Conservation (phyloP, 2,888 invertebrate species). For the Pachymerium ferrugineum region DNA sequence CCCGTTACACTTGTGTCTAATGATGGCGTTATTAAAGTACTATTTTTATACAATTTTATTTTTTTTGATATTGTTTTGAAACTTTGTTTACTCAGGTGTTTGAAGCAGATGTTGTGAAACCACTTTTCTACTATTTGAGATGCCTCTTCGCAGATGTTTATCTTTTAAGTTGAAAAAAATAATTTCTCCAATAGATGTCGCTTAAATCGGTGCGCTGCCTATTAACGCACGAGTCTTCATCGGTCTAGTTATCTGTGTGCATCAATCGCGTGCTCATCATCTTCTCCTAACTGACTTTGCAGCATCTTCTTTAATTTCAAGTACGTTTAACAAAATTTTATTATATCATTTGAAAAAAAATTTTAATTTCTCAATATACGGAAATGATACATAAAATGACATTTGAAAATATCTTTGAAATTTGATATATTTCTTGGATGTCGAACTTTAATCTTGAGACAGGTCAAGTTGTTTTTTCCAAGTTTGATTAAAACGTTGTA, state of each 20-base stretch:
- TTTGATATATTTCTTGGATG: background rate
- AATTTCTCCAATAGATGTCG: background rate
- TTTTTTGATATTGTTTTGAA: background rate
- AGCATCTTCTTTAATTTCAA: background rate
- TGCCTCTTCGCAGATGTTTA: background rate
- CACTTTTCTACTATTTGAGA: background rate
- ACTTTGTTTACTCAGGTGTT: background rate
- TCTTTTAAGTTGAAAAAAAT: background rate
- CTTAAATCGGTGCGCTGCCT: background rate
- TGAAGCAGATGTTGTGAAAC: background rate
- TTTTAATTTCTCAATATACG: background rate
- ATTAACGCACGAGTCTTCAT: background rate
- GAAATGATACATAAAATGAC: background rate
- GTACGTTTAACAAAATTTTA: background rate
- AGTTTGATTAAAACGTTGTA: too few species aligned
- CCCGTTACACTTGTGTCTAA: too few species aligned
- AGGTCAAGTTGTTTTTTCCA: constrained; percentile 27
- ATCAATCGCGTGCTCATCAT: constrained; percentile 5
- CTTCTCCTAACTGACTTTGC: background rate
- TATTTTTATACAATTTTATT: background rate
- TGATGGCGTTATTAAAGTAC: too few species aligned
- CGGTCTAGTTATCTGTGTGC: background rate
- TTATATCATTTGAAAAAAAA: background rate
- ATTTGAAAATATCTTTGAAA: background rate
- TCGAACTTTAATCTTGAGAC: constrained; percentile 17